These are phyloP conservation scores for Hestina assimilis DNA, from an alignment of 1,140 invertebrate genomes.

Conservation along the genomic window DNA sequence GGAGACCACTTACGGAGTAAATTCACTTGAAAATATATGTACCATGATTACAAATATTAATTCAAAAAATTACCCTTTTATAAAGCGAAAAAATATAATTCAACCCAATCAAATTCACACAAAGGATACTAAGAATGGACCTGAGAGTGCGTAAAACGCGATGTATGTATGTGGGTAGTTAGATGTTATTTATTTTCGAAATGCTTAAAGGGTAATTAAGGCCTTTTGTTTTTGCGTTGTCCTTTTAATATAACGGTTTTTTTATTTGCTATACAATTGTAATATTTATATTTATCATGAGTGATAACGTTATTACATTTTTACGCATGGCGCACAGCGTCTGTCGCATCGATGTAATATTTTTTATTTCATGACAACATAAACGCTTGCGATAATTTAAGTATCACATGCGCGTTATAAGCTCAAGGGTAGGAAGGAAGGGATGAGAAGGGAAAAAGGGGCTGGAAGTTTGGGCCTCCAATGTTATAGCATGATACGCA, in stretches of 20 bases:
- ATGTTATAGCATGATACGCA: too few species aligned
- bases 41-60: background rate
- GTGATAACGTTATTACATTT: too few species aligned
- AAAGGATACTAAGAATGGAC: background rate
- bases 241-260: slow-evolving; percentile 1
- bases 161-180: slow-evolving; percentile 13
- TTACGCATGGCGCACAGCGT: too few species aligned
- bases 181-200: slow-evolving; percentile 5
- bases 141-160: background rate
- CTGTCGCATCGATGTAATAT: too few species aligned
- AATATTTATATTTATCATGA: background rate
- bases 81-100: background rate
- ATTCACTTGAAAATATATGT: too few species aligned
- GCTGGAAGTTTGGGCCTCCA: too few species aligned
- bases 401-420: too few species aligned
- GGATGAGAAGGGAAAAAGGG: too few species aligned
- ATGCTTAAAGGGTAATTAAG: slow-evolving; percentile 17
- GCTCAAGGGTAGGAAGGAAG: too few species aligned
- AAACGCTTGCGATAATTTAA: too few species aligned
- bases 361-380: too few species aligned
- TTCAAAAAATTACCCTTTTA: background rate
- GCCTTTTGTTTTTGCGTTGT: slow-evolving; percentile 12
- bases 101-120: background rate
- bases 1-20: too few species aligned
- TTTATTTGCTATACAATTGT: background rate